phyloP scores from a whole-genome alignment of 2,113 vertebrate genomes.

The Etia nguti region DNA sequence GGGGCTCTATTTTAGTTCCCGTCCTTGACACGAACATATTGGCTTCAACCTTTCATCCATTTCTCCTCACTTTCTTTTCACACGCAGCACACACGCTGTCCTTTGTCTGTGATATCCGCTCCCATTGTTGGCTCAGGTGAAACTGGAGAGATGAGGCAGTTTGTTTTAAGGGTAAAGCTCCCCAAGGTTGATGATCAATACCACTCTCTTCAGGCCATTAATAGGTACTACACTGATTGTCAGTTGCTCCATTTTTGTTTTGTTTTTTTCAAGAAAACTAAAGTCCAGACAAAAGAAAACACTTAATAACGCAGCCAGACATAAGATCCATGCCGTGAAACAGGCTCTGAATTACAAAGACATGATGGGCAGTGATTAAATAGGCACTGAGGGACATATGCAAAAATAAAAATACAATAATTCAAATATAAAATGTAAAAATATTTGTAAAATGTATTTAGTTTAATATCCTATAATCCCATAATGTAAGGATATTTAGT shows the following conservation, averaged over 20 bases:
- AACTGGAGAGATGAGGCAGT: background rate
- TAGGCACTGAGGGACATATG: background rate
- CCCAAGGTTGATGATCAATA: background rate
- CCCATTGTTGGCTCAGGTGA: background rate
- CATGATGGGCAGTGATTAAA: background rate
- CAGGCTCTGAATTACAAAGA: background rate
- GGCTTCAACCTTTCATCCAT: background rate
- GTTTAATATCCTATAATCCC: background rate
- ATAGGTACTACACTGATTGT: background rate
- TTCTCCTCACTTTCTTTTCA: background rate
- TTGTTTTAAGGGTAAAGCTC: background rate
- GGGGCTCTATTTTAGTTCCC: background rate
- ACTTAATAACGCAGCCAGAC: background rate
- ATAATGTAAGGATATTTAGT: background rate
- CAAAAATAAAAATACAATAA: background rate
- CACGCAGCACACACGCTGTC: background rate
- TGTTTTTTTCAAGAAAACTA: background rate
- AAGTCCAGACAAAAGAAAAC: background rate
- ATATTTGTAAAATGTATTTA: background rate
- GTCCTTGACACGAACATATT: background rate
- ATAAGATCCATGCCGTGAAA: background rate
- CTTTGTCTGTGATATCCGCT: background rate
- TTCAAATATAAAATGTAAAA: background rate
- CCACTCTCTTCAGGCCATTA: background rate
- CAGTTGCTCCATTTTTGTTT: background rate